A percentile compares a stretch with the other conserved stretches of the same genome.
These are phyloP conservation scores for Dipodomys merriami DNA, from an alignment of 2,113 vertebrate genomes.

Conservation along the genomic window DNA sequence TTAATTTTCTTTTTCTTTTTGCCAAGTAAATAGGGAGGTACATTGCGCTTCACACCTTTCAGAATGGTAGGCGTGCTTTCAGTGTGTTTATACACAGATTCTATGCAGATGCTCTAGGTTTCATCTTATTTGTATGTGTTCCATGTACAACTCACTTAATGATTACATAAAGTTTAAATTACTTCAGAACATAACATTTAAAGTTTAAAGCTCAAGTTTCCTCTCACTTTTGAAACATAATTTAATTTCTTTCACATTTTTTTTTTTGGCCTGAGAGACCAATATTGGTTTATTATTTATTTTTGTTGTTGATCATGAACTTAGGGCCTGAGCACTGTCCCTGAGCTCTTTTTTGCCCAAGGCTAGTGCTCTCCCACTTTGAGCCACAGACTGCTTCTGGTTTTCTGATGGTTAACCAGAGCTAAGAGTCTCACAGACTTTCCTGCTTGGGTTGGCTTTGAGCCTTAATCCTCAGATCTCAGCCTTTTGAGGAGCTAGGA, in stretches of 20 bases:
- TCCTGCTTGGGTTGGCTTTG: too few species aligned
- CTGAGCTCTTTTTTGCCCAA: too few species aligned
- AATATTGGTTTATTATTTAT: not conserved
- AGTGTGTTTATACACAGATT: too few species aligned
- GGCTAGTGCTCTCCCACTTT: too few species aligned
- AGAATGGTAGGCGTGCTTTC: not conserved
- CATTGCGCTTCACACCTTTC: not conserved
- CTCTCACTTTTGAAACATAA: not conserved
- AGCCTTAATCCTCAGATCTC: too few species aligned
- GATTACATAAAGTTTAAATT: not conserved
- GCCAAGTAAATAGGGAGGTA: not conserved
- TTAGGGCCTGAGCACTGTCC: too few species aligned
- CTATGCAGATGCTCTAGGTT: not conserved
- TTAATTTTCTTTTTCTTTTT: not conserved
- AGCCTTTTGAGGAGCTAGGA: too few species aligned
- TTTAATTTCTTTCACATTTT: not conserved
- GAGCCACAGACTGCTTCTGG: too few species aligned
- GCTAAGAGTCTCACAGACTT: too few species aligned
- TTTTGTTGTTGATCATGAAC: too few species aligned
- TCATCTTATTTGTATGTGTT: not conserved
- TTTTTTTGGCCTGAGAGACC: not conserved
- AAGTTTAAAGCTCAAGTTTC: constrained; percentile 31
- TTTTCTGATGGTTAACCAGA: too few species aligned
- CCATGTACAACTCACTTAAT: not conserved
- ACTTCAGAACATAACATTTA: constrained; percentile 26